A percentile compares a stretch with the other conserved stretches of the same genome.
Evolutionary conservation across 2,797 vertebrate species (phyloP).

Genomic region (Pyrocephalus nanus): DNA sequence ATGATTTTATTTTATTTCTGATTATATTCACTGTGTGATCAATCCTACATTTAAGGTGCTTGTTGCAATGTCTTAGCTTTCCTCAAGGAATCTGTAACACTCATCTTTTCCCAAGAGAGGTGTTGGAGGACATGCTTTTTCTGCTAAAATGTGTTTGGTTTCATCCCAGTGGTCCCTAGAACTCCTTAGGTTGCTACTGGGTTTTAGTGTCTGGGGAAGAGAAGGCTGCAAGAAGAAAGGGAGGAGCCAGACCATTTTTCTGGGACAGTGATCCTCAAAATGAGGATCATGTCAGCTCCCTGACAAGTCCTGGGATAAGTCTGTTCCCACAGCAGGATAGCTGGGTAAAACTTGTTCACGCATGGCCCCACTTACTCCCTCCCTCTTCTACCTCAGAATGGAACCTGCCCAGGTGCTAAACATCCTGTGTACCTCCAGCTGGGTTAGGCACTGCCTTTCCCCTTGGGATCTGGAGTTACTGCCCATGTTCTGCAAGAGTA

Average conservation of each 20-base stretch:
- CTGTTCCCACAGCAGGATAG: background rate
- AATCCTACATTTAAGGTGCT: background rate
- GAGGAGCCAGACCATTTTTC: background rate
- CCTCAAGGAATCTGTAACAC: background rate
- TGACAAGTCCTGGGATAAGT: background rate
- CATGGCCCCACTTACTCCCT: rapidly evolving
- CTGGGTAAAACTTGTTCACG: background rate
- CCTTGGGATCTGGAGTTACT: background rate
- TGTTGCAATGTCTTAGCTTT: background rate
- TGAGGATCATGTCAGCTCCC: background rate
- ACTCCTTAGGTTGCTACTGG: background rate
- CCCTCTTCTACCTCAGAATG: background rate
- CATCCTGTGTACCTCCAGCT: background rate
- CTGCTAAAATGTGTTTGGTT: background rate
- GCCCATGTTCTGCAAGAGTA: rapidly evolving
- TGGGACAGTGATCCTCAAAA: background rate
- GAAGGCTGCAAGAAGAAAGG: background rate
- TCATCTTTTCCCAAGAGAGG: background rate
- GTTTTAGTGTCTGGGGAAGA: background rate
- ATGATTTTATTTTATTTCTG: background rate
- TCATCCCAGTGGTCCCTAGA: background rate
- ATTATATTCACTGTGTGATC: background rate
- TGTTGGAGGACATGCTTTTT: background rate
- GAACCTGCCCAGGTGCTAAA: background rate
- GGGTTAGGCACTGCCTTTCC: background rate